Evolutionary conservation across 2,888 invertebrate species (phyloP).

Genomic region (Alviniconcha strummeri): DNA sequence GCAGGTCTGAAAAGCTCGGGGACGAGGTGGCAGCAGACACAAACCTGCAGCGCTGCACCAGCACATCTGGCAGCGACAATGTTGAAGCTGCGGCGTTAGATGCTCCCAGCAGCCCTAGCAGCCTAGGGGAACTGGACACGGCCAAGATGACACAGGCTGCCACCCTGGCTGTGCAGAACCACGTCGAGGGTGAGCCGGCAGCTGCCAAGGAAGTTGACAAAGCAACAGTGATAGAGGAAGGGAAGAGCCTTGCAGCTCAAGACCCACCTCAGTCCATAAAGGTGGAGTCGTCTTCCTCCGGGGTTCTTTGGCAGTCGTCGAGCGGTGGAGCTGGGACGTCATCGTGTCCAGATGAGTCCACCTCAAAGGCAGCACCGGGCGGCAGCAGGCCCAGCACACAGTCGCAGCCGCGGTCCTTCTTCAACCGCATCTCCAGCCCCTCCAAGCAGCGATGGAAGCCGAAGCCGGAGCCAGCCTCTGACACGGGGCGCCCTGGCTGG

Average conservation of each 20-base stretch:
- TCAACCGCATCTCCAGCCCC: constrained; percentile 12
- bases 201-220: too few relatives aligned
- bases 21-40: too few relatives aligned
- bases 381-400: constrained; percentile 35
- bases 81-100: background rate
- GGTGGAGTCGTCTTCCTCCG: too few relatives aligned
- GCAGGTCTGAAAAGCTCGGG: too few relatives aligned
- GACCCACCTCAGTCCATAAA: too few relatives aligned
- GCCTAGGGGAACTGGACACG: constrained; percentile 33
- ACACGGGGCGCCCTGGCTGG: constrained; percentile 8
- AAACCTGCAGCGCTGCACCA: too few relatives aligned
- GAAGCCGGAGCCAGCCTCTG: background rate
- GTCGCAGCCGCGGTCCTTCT: constrained; percentile 28
- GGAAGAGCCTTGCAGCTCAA: too few relatives aligned
- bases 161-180: constrained; percentile 13
- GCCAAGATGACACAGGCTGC: constrained; percentile 30
- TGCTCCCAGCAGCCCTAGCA: constrained; percentile 7
- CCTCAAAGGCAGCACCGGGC: constrained; percentile 33
- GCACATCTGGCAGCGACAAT: too few relatives aligned
- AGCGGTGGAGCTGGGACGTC: background rate
- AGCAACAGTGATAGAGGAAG: too few relatives aligned
- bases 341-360: background rate
- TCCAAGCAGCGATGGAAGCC: constrained; percentile 13
- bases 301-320: background rate
- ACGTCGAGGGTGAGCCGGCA: background rate